phyloP scores from a whole-genome alignment of 2,113 vertebrate species.

The Dunckerocampus dactyliophorus region DNA sequence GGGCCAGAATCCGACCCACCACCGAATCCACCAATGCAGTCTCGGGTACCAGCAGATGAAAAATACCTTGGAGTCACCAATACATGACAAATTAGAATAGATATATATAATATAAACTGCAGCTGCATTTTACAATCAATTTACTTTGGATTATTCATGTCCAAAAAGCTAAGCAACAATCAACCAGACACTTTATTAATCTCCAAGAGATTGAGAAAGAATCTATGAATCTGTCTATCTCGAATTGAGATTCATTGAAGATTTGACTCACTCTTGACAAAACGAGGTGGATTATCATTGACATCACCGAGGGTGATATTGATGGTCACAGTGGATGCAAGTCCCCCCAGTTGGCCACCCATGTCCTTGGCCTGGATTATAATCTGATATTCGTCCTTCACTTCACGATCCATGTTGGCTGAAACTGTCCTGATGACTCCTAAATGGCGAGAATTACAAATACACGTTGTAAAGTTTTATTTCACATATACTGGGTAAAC shows the following conservation, averaged over 20 bases:
- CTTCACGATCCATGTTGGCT: slow-evolving; percentile 95
- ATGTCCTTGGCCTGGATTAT: slow-evolving; percentile 95
- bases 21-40: slow-evolving; percentile 78
- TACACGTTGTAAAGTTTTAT: neutral
- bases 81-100: too few relatives aligned
- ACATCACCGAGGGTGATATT: slow-evolving; percentile 91
- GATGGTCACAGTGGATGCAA: slow-evolving; percentile 86
- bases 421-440: slow-evolving; percentile 90
- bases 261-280: slow-evolving; percentile 44
- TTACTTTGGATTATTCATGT: neutral
- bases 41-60: slow-evolving; percentile 87
- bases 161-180: neutral
- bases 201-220: too few relatives aligned
- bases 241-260: neutral
- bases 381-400: slow-evolving; percentile 89
- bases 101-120: too few relatives aligned
- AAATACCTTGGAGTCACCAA: slow-evolving; percentile 75
- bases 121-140: too few relatives aligned
- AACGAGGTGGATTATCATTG: slow-evolving; percentile 87
- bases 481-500: neutral
- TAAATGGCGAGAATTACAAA: slow-evolving; percentile 28
- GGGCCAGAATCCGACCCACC: slow-evolving; percentile 85
- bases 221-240: too few relatives aligned
- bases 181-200: too few relatives aligned
- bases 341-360: slow-evolving; percentile 92